These are phyloP conservation scores for Siphamia tubifer DNA, from an alignment of 2,113 vertebrate species.

Conservation along the genomic window DNA sequence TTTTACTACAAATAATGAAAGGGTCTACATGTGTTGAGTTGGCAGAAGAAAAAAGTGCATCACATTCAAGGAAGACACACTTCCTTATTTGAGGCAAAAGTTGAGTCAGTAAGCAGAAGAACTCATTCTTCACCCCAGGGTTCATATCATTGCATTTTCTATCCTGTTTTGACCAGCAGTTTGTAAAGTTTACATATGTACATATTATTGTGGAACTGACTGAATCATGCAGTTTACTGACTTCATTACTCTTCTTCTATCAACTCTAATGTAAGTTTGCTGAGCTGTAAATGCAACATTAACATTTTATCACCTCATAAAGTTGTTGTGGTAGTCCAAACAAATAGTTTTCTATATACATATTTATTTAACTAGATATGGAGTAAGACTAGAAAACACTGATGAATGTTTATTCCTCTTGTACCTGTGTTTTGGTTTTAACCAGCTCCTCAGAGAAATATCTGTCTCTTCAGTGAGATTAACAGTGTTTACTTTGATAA, in stretches of 20 bases:
- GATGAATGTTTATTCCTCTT: background rate
- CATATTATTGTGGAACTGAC: background rate
- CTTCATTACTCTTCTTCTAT: background rate
- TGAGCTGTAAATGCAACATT: background rate
- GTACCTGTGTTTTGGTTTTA: no score
- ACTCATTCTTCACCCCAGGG: no score
- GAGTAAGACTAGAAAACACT: background rate
- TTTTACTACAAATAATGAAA: no score
- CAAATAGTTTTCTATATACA: background rate
- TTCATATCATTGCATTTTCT: no score
- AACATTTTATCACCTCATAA: background rate
- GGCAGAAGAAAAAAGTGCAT: no score
- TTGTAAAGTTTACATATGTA: background rate
- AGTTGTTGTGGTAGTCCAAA: background rate
- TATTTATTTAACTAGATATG: background rate
- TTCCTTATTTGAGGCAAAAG: background rate
- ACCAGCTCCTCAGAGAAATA: no score
- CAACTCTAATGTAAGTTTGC: background rate
- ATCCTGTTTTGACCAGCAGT: background rate
- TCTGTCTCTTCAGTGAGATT: no score
- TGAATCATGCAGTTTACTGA: background rate
- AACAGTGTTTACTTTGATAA: no score
- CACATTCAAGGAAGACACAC: no score
- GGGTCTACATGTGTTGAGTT: conserved; percentile 16
- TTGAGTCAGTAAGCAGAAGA: no score